phyloP scores from a whole-genome alignment of 2,888 invertebrate genomes.

The Gari tellinella region DNA sequence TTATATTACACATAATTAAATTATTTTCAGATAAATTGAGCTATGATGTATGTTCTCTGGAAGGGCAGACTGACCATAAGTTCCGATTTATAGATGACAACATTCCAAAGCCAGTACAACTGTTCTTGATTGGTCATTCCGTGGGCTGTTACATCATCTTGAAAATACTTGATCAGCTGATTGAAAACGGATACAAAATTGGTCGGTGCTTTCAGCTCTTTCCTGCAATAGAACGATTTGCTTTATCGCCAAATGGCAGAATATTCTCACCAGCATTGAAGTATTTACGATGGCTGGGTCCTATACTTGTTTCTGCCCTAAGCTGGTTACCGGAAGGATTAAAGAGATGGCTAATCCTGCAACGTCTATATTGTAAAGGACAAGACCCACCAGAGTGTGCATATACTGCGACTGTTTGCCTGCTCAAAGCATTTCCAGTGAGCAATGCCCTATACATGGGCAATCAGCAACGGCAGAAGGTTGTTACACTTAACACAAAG shows the following conservation, averaged over 20 bases:
- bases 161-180: conserved; percentile 88
- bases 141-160: conserved; percentile 94
- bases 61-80: conserved; percentile 93
- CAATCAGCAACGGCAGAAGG: conserved; percentile 89
- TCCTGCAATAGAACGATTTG: conserved; percentile 94
- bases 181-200: conserved; percentile 73
- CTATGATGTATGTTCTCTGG: conserved; percentile 85
- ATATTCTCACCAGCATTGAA: conserved; percentile 87
- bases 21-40: neutral
- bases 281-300: conserved; percentile 84
- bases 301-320: conserved; percentile 74
- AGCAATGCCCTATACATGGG: conserved; percentile 78
- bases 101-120: conserved; percentile 88
- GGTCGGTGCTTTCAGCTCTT: conserved; percentile 89
- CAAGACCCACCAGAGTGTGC: conserved; percentile 74
- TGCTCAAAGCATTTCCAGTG: conserved; percentile 80
- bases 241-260: conserved; percentile 90
- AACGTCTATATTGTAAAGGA: conserved; percentile 76
- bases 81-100: conserved; percentile 90
- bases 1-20: no score
- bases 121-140: conserved; percentile 95
- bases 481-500: conserved; percentile 88
- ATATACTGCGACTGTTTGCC: conserved; percentile 76
- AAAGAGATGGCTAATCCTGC: conserved; percentile 73
- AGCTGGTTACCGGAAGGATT: conserved; percentile 73